A percentile compares a stretch with the other conserved stretches of the same genome.
These are phyloP conservation scores for Hippopotamyrus pictus DNA, from an alignment of 2,797 vertebrate genomes.

Conservation along the genomic window DNA sequence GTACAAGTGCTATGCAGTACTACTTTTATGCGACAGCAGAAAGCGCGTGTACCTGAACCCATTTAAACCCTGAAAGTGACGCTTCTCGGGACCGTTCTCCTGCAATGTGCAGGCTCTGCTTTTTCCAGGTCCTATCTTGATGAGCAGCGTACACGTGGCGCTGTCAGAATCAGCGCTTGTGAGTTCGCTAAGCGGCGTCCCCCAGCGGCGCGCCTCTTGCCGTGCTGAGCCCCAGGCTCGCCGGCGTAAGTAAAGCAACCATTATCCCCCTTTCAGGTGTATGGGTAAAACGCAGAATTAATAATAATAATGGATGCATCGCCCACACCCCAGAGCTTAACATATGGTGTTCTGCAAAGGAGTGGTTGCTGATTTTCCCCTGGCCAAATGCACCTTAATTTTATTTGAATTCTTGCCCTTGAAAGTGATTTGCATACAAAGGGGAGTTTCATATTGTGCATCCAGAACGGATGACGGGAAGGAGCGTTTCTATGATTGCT, in stretches of 20 bases:
- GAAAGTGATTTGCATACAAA: slow-evolving; percentile 16
- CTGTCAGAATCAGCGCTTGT: neutral
- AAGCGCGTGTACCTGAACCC: neutral
- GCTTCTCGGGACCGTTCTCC: neutral
- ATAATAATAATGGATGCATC: slow-evolving; percentile 45
- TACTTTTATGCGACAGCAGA: neutral
- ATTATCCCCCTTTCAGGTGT: slow-evolving; percentile 59
- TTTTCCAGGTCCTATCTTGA: neutral
- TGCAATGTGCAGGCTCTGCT: neutral
- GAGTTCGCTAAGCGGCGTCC: neutral
- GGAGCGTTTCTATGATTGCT: neutral
- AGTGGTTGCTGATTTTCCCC: slow-evolving; percentile 18
- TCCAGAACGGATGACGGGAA: neutral
- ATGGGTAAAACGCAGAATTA: slow-evolving; percentile 45
- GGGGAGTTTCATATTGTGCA: neutral
- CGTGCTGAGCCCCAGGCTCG: neutral
- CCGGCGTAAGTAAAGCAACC: slow-evolving; percentile 41
- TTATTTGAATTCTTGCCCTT: slow-evolving; percentile 2
- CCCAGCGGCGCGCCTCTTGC: neutral
- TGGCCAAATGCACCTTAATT: slow-evolving; percentile 22
- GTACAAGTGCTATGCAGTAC: neutral
- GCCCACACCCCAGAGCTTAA: slow-evolving; percentile 47
- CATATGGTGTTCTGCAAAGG: slow-evolving; percentile 50
- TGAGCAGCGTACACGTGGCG: neutral
- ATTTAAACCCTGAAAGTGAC: neutral